These are phyloP conservation scores for Ceratina japonica DNA, from an alignment of 1,140 invertebrate species.

Conservation along the genomic window DNA sequence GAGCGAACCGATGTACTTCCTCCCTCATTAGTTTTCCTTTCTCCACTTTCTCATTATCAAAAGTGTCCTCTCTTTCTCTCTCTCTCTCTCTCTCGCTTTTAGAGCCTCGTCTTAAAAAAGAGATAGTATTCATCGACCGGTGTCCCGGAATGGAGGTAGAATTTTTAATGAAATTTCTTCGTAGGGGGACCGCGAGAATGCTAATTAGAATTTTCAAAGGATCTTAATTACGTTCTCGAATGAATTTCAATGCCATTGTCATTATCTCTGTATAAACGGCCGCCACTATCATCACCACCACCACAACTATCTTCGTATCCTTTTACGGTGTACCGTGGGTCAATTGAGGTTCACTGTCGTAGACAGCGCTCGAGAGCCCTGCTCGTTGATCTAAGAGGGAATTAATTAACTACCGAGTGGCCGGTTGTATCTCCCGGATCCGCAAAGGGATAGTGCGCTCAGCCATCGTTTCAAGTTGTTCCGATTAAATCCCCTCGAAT, in stretches of 20 bases:
- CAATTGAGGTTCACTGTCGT: conserved; percentile 39
- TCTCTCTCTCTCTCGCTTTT: too few species aligned
- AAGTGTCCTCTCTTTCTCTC: too few species aligned
- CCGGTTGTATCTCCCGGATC: conserved; percentile 23
- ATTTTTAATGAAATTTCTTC: conserved; percentile 23
- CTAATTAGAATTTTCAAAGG: conserved; percentile 43
- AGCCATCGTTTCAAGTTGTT: conserved; percentile 24
- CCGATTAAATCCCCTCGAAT: not conserved
- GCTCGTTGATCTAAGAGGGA: conserved; percentile 32
- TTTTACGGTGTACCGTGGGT: conserved; percentile 16
- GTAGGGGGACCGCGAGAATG: not conserved
- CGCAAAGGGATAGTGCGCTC: not conserved
- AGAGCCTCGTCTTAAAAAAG: not conserved
- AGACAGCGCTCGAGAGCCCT: conserved; percentile 29
- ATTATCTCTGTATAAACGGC: conserved; percentile 30
- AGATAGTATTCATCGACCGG: not conserved
- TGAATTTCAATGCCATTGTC: conserved; percentile 41
- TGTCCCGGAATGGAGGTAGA: not conserved
- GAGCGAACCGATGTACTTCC: not conserved
- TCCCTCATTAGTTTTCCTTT: not conserved
- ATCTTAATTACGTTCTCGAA: conserved; percentile 19
- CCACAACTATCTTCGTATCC: conserved; percentile 35
- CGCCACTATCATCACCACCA: not conserved
- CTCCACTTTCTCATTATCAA: not conserved
- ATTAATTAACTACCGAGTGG: conserved; percentile 49